These are phyloP conservation scores for Nothocercus nigrocapillus DNA, from an alignment of 2,113 vertebrate genomes.

Conservation along the genomic window DNA sequence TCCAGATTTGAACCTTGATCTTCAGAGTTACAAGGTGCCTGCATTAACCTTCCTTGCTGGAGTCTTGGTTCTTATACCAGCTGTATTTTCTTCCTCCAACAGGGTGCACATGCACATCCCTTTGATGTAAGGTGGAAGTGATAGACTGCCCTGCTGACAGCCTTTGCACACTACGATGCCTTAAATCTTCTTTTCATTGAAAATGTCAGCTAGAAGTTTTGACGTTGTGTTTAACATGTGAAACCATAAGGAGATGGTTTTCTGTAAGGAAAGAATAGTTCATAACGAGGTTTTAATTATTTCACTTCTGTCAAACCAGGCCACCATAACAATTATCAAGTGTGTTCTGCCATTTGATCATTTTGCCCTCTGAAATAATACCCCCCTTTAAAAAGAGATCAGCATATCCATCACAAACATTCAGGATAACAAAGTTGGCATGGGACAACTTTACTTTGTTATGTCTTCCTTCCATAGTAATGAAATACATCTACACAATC, in stretches of 20 bases:
- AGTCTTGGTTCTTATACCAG: not conserved
- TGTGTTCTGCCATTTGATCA: not conserved
- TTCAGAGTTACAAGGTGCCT: not conserved
- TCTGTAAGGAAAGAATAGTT: not conserved
- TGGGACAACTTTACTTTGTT: not conserved
- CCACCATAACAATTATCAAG: conserved; percentile 1
- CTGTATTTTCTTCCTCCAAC: conserved; percentile 47
- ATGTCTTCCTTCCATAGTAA: not conserved
- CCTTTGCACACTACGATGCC: conserved; percentile 37
- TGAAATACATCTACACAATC: not conserved
- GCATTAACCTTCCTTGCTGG: not conserved
- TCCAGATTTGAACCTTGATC: not conserved
- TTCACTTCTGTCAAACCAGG: not conserved
- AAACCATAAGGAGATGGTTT: not conserved
- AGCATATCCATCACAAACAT: not conserved
- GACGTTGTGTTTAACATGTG: not conserved
- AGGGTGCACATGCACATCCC: not conserved
- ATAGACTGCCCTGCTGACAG: conserved; percentile 60
- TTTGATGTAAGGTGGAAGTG: conserved; percentile 52
- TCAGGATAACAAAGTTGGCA: not conserved
- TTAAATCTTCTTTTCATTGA: conserved; percentile 47
- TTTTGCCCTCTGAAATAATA: conserved; percentile 24
- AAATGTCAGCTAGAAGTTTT: conserved; percentile 26
- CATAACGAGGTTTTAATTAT: conserved; percentile 37
- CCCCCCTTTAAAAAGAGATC: not conserved